Evolutionary conservation across 1,140 invertebrate species (phyloP), one percentile per base, ranked within the genome.

Genomic region (Ceratoteleas bidentatus): DNA sequence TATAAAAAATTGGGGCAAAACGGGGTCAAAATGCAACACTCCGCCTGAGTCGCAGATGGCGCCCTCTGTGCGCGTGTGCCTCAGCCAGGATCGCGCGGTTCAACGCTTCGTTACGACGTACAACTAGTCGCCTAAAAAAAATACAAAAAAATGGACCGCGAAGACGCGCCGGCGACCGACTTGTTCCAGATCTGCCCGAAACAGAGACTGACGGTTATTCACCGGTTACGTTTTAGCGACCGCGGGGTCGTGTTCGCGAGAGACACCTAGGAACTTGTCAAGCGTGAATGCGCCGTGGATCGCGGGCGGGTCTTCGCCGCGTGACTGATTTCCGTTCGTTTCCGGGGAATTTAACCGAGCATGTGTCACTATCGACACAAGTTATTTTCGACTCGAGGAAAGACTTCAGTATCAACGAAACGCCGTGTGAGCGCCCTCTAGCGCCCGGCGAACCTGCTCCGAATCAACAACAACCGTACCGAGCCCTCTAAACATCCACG

Each of bases 271-370:
- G 49, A 72, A 72, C 38, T 45, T 7, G 4, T 32, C 15, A 62
- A 61, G 34, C 45, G 13, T 36, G 49, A 64, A 56, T 49, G 16
- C 47, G n/a, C 43, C 6, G 32, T 8, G 10, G 6, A 43, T 78
- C 32, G 50, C 75, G 62, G 66, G 60, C 68, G 72, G 73, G 6
- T 66, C 68, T 66, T 62, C 38, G 43, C 3, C 0, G 11, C 52
- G 45, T 56, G 32, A 53, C 32, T 58, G 32, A 34, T 70, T 74
- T 40, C 56, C 68, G 36, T 56, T 81, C 68, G 6, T 75, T 75
- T 70, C 10, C 11, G 13, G 76, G 79, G 64, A 53, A 85, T 85
- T 85, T 80, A 86, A 86, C 85, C 78, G 80, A 84, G 52, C 81
- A 84, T 78, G 36, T 56, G 79, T 81, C 65, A 8, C 24, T 2